Base-by-base conservation (phyloP, 1,140 invertebrate genomes). In the Steinernema khuongi region DNA sequence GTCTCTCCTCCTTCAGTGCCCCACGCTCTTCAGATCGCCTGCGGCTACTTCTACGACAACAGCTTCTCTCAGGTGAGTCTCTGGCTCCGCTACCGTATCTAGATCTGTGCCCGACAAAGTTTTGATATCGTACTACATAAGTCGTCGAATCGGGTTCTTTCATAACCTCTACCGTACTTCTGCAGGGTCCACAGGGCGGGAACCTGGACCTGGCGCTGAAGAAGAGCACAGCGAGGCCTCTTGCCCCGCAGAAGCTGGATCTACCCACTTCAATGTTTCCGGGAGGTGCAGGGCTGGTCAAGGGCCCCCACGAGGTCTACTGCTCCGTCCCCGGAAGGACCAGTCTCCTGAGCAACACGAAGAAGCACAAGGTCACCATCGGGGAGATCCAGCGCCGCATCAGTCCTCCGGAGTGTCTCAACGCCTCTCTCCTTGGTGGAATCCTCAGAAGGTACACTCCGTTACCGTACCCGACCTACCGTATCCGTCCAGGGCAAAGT, bases 351-450 rank as follows among this genome's bases (percentile, higher is more conserved):
- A 95, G 92, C 82, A 97, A 94, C 80, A 99, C 96, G 74, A 96
- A 94, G 87, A 99, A 99, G 90, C 98, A 99, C 90, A 99, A 98
- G 89, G 96, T 99, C 81, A 99, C 96, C 29, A 94, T 99, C 71
- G 96, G 94, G 1, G 96, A 99, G 88, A 96, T 99, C 50, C 96
- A 99, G 87, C 89, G 97, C 84, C 88, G 97, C 79, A 89, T 99
- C 71, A 96, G 93, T 69, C 95, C 96, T 30, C 97, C 97, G 0
- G 97, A 99, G 89, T 99, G 97, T 88, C 89, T 99, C 73, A 99
- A 99, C 86, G 97, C 97, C 14, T 98, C 95, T 41, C 89, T 99
- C 29, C 89, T 99, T 43, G 97, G 97, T 32, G 97, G 97, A 36
- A 96, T 99, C 26, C 89, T 99, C 26, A 89, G 96, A 87, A 91